Percentiles rank a stretch among this genome's conserved stretches.
These are phyloP conservation scores for Anguilla obscura DNA, from an alignment of 2,797 vertebrate species.

Conservation along the genomic window DNA sequence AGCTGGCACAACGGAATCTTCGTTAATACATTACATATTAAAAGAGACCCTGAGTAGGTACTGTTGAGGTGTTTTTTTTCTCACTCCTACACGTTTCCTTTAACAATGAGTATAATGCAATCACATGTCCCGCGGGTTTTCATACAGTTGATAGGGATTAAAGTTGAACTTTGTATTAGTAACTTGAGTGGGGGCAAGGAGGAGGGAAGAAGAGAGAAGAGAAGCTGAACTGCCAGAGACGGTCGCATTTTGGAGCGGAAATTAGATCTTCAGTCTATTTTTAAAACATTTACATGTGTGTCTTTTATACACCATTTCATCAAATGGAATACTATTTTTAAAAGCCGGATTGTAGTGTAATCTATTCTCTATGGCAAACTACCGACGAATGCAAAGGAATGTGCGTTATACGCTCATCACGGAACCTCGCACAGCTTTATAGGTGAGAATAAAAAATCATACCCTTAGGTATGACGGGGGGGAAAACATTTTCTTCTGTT, in stretches of 20 bases:
- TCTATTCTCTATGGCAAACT: not conserved
- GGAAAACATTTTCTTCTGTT: not conserved
- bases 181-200: conserved; percentile 44
- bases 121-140: conserved; percentile 55
- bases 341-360: not conserved
- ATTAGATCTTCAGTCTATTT: not conserved
- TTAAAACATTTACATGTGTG: not conserved
- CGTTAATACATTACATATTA: conserved; percentile 43
- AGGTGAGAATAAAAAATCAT: conserved; percentile 24
- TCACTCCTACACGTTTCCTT: conserved; percentile 10
- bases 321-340: not conserved
- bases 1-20: not conserved
- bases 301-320: not conserved
- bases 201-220: conserved; percentile 14
- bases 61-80: not conserved
- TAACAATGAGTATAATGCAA: conserved; percentile 41
- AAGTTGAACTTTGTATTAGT: conserved; percentile 67
- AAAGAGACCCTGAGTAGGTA: conserved; percentile 6
- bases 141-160: conserved; percentile 40
- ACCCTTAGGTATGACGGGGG: not conserved
- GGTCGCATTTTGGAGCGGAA: not conserved
- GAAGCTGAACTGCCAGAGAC: not conserved
- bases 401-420: not conserved
- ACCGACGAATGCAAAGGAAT: not conserved
- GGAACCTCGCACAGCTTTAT: not conserved